Conservation (phyloP, 2,888 invertebrate genomes). For the Coenonympha glycerion region DNA sequence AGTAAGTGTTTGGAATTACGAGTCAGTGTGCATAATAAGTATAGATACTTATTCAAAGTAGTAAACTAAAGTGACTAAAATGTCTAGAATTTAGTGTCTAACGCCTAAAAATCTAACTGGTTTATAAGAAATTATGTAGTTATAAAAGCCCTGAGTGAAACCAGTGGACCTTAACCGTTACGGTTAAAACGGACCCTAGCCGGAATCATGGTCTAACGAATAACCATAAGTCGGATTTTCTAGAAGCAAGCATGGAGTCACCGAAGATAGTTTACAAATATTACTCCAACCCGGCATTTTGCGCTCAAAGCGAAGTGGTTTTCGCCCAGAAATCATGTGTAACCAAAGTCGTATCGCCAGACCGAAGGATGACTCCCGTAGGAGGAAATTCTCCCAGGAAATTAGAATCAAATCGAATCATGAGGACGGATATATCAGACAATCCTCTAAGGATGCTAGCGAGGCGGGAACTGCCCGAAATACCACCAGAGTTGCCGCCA, state of each 20-base stretch:
- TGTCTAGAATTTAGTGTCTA: too few species aligned
- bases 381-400: conserved; percentile 69
- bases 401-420: conserved; percentile 53
- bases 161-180: conserved; percentile 41
- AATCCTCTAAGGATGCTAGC: conserved; percentile 64
- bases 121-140: not conserved
- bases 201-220: conserved; percentile 46
- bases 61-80: too few species aligned
- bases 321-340: conserved; percentile 62
- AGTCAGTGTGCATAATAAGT: too few species aligned
- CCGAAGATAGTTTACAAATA: conserved; percentile 77
- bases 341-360: conserved; percentile 49
- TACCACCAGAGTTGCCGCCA: conserved; percentile 59
- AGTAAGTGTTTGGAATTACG: too few species aligned
- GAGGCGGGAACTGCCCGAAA: conserved; percentile 51
- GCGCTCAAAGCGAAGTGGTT: conserved; percentile 82
- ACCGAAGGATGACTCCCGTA: conserved; percentile 57
- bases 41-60: too few species aligned
- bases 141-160: conserved; percentile 22
- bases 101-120: too few species aligned
- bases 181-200: conserved; percentile 44
- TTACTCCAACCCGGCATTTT: conserved; percentile 88
- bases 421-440: conserved; percentile 68
- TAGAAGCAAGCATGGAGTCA: conserved; percentile 55
- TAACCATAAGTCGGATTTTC: conserved; percentile 6